Base-by-base conservation (phyloP, 2,888 invertebrate genomes). In the Calephelis perditalis region DNA sequence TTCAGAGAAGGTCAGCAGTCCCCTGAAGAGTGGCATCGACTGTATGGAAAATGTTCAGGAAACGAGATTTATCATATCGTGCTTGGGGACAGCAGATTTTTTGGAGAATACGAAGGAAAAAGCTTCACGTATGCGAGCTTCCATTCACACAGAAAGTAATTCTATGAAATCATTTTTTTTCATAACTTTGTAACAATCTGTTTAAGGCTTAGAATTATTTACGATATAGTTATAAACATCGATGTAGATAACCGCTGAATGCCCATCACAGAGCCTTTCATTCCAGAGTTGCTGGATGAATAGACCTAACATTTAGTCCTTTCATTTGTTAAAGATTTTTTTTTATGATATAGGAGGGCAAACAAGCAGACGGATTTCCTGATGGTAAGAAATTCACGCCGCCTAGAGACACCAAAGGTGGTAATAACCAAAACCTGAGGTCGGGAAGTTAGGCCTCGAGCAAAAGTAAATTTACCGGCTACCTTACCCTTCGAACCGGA, bases 81-180 rank as follows among this genome's bases (percentile, higher is more conserved):
- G 63, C 93, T 99, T 62, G 96, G 96, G 15, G 98, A 98, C 79
- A 98, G 98, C 75, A 94, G 98, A 67, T 99, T 99, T 91, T 99
- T 99, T 79, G 98, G 98, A 37, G 99, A 99, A 87, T 99, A 98
- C 84, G 97, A 98, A 82, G 99, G 99, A 60, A 99, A 99, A 88
- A 98, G 98, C 85, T 99, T 99, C 88, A 99, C 98, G n/a, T 99
- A 98, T 82, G 99, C 99, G 68, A 98, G 98, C 79, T 99, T 99
- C 85, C 99, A 99, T 91, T 99, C 99, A 60, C 99, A 99, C 86
- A 94, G 99, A 89, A 98, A 98, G 96, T 98, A 92, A 57, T 60
- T 2, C 8, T 40, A 7, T 40, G 40, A 40, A 40, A 7, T 26
- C 15, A 49, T 7, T 4, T 10, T 52, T 35, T 10, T n/a, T 45